Percentiles rank a stretch among this genome's conserved stretches.
Conservation (phyloP, 2,797 vertebrate species). For the Coccyzus lansbergi region DNA sequence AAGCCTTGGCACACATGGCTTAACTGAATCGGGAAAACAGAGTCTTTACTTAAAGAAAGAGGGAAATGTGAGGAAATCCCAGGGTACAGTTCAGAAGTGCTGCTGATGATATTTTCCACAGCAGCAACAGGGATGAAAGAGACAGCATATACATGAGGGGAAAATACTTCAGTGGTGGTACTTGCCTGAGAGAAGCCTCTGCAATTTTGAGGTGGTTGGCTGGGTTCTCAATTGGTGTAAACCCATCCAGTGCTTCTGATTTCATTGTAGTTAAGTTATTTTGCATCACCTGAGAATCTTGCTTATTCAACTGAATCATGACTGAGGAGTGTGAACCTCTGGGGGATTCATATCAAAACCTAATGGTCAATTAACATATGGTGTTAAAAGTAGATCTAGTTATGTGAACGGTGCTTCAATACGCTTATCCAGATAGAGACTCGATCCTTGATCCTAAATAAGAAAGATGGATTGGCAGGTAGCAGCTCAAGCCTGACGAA, state of each 20-base stretch:
- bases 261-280: conserved; percentile 13
- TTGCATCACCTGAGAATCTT: neutral
- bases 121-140: neutral
- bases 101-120: neutral
- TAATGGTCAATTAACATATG: neutral
- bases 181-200: neutral
- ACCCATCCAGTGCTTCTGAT: neutral
- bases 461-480: neutral
- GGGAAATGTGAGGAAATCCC: neutral
- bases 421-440: neutral
- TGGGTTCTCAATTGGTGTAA: conserved; percentile 31
- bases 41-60: neutral
- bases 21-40: neutral
- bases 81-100: neutral
- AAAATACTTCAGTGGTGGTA: neutral
- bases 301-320: neutral
- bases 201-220: neutral
- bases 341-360: neutral
- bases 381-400: conserved; percentile 11
- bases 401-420: neutral
- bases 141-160: neutral
- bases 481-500: neutral
- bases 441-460: neutral
- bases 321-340: neutral
- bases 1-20: neutral